phyloP scores from a whole-genome alignment of 2,888 invertebrate species.

The Nemoura dubitans region DNA sequence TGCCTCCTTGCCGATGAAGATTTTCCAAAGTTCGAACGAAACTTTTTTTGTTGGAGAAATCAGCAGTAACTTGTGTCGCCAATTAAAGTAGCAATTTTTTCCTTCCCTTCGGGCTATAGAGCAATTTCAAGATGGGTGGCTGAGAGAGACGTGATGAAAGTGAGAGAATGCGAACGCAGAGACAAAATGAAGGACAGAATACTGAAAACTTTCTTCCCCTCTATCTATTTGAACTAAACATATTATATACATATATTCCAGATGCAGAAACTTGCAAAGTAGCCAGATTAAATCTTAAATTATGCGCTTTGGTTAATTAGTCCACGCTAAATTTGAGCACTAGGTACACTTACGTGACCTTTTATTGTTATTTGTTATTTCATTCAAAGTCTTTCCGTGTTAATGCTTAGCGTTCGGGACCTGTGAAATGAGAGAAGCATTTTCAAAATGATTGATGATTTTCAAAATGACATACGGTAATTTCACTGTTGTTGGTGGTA shows the following conservation, averaged over 20 bases:
- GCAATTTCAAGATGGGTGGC: constrained; percentile 48
- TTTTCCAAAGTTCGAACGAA: constrained; percentile 50
- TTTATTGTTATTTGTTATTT: not conserved
- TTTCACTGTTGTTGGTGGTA: not conserved
- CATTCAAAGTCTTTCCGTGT: not conserved
- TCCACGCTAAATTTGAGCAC: not conserved
- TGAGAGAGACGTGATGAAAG: constrained; percentile 31
- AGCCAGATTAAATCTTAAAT: not conserved
- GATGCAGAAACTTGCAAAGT: not conserved
- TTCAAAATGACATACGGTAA: not conserved
- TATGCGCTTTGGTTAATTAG: not conserved
- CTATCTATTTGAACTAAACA: not conserved
- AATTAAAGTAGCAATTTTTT: constrained; percentile 52
- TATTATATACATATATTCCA: not conserved
- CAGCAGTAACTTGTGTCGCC: constrained; percentile 52
- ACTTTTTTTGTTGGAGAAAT: constrained; percentile 49
- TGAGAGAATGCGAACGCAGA: constrained; percentile 27
- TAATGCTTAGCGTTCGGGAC: not conserved
- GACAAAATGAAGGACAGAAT: constrained; percentile 1
- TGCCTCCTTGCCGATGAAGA: constrained; percentile 50
- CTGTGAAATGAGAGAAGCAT: not conserved
- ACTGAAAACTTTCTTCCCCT: not conserved
- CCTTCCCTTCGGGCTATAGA: constrained; percentile 45
- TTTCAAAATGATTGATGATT: not conserved
- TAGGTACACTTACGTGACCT: not conserved